Evolutionary conservation across 2,797 vertebrate species (phyloP).

Genomic region (Apogon hyalosoma): DNA sequence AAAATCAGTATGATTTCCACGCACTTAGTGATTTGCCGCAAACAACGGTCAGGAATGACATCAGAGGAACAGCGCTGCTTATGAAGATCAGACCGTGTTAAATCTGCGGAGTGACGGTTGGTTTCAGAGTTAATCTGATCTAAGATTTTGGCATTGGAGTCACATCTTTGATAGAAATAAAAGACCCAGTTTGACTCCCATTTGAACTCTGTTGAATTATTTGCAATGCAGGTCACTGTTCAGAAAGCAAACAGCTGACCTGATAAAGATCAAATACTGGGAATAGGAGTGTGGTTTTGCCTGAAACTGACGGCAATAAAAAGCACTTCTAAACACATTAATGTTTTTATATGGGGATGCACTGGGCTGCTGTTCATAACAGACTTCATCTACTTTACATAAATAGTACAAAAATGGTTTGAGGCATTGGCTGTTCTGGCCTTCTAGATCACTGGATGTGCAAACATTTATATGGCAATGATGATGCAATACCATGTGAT

Average conservation of each 20-base stretch:
- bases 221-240: neutral
- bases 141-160: neutral
- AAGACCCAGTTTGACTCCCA: no score
- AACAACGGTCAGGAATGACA: neutral
- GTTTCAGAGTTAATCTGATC: neutral
- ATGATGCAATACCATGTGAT: no score
- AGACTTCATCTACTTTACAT: neutral
- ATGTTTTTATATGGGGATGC: neutral
- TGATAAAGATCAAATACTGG: neutral
- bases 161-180: neutral
- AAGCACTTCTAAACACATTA: slow-evolving; percentile 2
- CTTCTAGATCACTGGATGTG: no score
- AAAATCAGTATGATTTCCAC: slow-evolving; percentile 2
- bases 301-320: slow-evolving; percentile 3
- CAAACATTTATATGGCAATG: no score
- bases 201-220: neutral
- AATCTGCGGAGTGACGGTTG: neutral
- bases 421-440: no score
- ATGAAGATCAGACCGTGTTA: neutral
- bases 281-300: neutral
- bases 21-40: neutral
- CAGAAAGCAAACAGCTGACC: slow-evolving; percentile 13
- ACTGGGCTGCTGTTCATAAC: no score
- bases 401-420: no score
- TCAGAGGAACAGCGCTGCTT: neutral